A percentile compares a stretch with the other conserved stretches of the same genome.
Conservation (phyloP, 2,797 vertebrate genomes). For the Enteromius viviparus region DNA sequence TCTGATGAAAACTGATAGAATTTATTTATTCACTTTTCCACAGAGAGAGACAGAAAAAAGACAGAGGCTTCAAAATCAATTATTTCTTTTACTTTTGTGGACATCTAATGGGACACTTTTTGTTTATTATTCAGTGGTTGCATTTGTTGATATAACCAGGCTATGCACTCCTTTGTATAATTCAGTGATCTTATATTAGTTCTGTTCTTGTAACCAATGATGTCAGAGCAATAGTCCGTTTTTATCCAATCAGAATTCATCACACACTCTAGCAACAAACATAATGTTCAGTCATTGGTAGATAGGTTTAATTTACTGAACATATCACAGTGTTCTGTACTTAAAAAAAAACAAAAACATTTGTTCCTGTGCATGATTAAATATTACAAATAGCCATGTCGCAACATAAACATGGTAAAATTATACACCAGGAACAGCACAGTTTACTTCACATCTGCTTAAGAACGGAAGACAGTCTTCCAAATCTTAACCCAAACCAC, state of each 20-base stretch:
- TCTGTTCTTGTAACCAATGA: not conserved
- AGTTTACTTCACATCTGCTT: slow-evolving; percentile 27
- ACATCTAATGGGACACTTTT: slow-evolving; percentile 1
- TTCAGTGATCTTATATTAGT: not conserved
- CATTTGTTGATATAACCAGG: not conserved
- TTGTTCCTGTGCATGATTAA: slow-evolving; percentile 1
- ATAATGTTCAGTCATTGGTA: not conserved
- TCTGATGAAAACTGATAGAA: slow-evolving; percentile 23
- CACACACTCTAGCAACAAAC: slow-evolving; percentile 10
- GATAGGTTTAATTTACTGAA: slow-evolving; percentile 4
- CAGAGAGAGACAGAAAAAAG: slow-evolving; percentile 26
- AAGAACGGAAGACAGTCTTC: slow-evolving; percentile 46
- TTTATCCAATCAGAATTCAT: slow-evolving; percentile 4
- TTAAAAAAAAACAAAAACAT: not conserved
- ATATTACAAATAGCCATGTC: slow-evolving; percentile 26
- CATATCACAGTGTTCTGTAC: slow-evolving; percentile 37
- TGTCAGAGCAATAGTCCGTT: not conserved
- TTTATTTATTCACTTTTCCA: slow-evolving; percentile 53
- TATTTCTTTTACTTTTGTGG: slow-evolving; percentile 39
- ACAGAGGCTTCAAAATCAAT: slow-evolving; percentile 45
- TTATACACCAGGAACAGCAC: slow-evolving; percentile 23
- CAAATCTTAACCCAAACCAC: slow-evolving; percentile 12
- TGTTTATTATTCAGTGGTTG: not conserved
- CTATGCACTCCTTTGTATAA: not conserved
- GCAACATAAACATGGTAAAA: slow-evolving; percentile 33